A percentile compares a stretch with the other conserved stretches of the same genome.
Conservation (phyloP, 2,113 vertebrate genomes). For the Recurvirostra avosetta region DNA sequence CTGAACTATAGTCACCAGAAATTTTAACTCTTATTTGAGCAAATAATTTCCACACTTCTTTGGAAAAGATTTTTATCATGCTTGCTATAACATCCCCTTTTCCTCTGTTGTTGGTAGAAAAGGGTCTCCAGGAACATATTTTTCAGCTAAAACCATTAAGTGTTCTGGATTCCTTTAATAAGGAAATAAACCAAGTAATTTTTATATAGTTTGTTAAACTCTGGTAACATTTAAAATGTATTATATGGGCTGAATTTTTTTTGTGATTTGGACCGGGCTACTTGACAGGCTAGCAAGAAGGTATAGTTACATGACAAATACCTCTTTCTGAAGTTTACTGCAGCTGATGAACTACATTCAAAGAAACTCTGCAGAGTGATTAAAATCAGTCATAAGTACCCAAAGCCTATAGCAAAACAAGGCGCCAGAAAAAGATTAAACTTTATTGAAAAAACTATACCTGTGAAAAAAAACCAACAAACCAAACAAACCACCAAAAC, state of each 20-base stretch:
- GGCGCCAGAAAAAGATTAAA: not conserved
- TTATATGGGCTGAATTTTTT: not conserved
- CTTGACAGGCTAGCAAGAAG: not conserved
- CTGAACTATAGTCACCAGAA: not conserved
- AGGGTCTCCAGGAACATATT: not conserved
- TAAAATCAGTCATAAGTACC: not conserved
- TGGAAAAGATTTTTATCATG: not conserved
- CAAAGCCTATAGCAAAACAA: not conserved
- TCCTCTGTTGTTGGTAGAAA: not conserved
- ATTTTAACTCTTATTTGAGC: not conserved
- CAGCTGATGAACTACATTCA: not conserved
- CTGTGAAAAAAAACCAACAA: not conserved
- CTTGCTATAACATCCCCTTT: not conserved
- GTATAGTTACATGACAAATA: not conserved
- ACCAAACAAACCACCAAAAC: not conserved
- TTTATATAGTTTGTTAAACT: not conserved
- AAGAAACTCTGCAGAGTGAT: not conserved
- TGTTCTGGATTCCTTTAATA: not conserved
- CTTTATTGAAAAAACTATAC: not conserved
- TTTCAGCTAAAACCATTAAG: not conserved
- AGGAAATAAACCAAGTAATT: not conserved
- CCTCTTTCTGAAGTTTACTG: not conserved
- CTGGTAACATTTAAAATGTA: not conserved
- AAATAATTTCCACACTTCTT: not conserved
- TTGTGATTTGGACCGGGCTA: not conserved